These are phyloP conservation scores for Indri indri DNA, from an alignment of 2,113 vertebrate genomes.

Conservation along the genomic window DNA sequence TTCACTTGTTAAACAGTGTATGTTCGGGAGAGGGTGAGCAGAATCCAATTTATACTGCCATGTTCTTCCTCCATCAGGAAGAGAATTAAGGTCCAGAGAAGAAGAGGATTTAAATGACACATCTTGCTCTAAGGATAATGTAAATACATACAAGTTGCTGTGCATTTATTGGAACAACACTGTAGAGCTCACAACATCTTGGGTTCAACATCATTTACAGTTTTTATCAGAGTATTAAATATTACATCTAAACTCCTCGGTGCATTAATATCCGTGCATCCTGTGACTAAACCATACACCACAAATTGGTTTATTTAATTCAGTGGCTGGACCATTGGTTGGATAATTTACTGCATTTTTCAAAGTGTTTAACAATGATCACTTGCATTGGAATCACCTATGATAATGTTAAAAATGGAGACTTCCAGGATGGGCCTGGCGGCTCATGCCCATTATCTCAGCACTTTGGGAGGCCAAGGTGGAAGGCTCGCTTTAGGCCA, in stretches of 20 bases:
- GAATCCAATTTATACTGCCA: neutral
- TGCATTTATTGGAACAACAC: neutral
- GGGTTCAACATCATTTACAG: neutral
- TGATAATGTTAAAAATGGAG: neutral
- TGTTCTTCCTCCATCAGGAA: neutral
- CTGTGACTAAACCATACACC: neutral
- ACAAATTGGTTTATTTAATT: neutral
- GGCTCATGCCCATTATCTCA: no score
- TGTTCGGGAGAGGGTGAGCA: neutral
- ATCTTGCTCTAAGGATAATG: neutral
- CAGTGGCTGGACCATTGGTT: neutral
- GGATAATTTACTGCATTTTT: neutral
- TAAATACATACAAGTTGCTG: neutral
- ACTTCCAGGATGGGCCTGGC: neutral
- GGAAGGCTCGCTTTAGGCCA: no score
- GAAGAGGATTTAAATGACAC: neutral
- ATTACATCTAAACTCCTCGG: neutral
- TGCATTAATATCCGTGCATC: neutral
- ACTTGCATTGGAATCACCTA: neutral
- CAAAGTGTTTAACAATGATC: neutral
- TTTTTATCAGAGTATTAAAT: neutral
- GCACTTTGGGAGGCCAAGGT: no score
- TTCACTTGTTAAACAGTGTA: neutral
- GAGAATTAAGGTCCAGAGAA: neutral
- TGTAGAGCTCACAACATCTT: neutral